Evolutionary conservation across 2,888 invertebrate species (phyloP).

Genomic region (Stenurella melanura): DNA sequence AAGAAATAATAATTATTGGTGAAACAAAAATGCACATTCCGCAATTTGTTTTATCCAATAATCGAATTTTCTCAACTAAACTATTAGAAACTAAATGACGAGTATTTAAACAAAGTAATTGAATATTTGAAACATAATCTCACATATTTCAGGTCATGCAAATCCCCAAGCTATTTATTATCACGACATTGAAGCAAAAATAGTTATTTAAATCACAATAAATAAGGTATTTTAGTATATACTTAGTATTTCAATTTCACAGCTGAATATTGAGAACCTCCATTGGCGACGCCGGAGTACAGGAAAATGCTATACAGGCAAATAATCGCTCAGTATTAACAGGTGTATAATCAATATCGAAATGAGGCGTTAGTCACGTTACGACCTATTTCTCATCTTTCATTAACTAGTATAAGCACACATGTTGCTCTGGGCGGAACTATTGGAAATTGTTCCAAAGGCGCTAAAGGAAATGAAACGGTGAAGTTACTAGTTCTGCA

Average conservation of each 20-base stretch:
- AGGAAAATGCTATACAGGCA: conserved; percentile 16
- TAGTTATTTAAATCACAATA: no score
- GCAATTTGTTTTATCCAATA: no score
- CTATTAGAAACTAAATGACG: no score
- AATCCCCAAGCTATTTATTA: no score
- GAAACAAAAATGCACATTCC: no score
- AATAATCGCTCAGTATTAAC: conserved; percentile 32
- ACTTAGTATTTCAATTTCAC: background rate
- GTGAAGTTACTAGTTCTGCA: conserved; percentile 37
- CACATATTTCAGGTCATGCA: no score
- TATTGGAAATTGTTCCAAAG: conserved; percentile 47
- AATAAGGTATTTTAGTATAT: no score
- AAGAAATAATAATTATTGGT: no score
- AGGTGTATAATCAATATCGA: conserved; percentile 45
- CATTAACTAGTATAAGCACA: conserved; percentile 47
- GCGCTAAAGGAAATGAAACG: conserved; percentile 48
- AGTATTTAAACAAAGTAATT: no score
- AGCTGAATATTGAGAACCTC: background rate
- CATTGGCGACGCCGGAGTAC: background rate
- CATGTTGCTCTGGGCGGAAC: conserved; percentile 54
- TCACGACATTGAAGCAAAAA: no score
- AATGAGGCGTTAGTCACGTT: conserved; percentile 47
- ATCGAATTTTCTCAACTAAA: no score
- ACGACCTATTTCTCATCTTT: conserved; percentile 49
- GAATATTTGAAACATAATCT: no score